phyloP scores from a whole-genome alignment of 2,888 invertebrate species.

The Cerceris rybyensis region DNA sequence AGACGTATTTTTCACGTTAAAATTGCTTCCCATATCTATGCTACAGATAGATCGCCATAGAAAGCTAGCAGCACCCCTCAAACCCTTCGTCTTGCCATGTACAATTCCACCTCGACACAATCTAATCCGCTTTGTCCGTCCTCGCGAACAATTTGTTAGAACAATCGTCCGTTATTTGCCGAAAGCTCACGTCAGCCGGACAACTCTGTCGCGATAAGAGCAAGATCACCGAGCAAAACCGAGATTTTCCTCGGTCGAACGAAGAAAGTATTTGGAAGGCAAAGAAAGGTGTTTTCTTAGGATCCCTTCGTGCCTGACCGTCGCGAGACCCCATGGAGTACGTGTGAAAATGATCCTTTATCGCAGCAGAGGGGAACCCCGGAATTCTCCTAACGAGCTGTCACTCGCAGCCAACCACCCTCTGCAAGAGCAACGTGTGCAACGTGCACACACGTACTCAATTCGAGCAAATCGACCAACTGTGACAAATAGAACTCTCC shows the following conservation, averaged over 20 bases:
- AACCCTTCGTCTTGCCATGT: no score
- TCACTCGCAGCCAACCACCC: conserved; percentile 45
- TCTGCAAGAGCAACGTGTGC: conserved; percentile 22
- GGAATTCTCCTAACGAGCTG: conserved; percentile 55
- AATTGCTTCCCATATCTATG: no score
- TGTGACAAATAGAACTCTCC: conserved; percentile 52
- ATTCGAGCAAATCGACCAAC: conserved; percentile 37
- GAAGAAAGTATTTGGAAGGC: conserved; percentile 2
- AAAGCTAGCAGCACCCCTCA: no score
- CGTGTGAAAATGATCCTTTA: conserved; percentile 37
- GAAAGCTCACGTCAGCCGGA: not conserved
- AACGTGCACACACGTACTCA: conserved; percentile 25
- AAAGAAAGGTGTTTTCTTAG: conserved; percentile 35
- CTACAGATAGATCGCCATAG: no score
- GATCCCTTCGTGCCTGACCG: not conserved
- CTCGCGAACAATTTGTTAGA: not conserved
- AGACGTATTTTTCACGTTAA: no score
- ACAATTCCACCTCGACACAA: no score
- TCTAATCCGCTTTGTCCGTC: no score
- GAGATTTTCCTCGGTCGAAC: not conserved
- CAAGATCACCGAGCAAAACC: not conserved
- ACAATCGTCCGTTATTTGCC: not conserved
- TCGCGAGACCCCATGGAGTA: conserved; percentile 1
- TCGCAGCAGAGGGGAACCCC: conserved; percentile 1
- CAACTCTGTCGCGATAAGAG: not conserved